Evolutionary conservation across 2,113 vertebrate genomes (phyloP), one percentile per base, ranked within the genome.

Genomic region (Oreamnos americanus): DNA sequence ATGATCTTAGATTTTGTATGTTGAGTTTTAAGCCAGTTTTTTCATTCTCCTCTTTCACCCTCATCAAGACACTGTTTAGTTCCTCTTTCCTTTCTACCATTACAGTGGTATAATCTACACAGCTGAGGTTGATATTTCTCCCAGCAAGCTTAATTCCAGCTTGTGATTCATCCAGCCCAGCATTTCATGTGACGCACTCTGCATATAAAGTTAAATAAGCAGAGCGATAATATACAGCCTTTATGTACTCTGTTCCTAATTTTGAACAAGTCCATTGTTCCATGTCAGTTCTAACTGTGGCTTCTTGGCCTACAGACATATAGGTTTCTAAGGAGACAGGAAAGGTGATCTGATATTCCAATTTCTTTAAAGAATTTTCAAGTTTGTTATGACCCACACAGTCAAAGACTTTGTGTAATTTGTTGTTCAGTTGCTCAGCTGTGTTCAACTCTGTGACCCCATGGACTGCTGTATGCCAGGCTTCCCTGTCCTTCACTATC

Each of bases 361-460:
- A 25, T 74, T 3, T 12, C 4, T 71, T 25, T 0, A 14, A 76
- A 76, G 36, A 76, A 76, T 43, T 76, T 43, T 43, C 71, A 25
- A 76, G 71, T 76, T 43, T 76, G 36, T 43, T 76, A 23, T 43
- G 71, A 43, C 39, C 11, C 71, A 43, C 71, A 76, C 12, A 76
- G 36, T 43, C 71, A 76, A 76, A 76, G 71, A 14, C 21, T 76
- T 43, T 76, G 36, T 43, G 23, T 26, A 26, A 39, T 23, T 39
- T 71, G 64, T 76, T 76, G 71, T 25, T 76, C 36, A 76, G 3
- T 26, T 8, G 12, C 71, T 76, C 71, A 76, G 36, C n/a, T 76
- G 3, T 43, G 23, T 76, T 17, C 0, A 5, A 76, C 23, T 43
- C 71, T 76, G 21, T 0, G 0, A 76, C 12, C 23, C 23, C 12